Base-by-base conservation (phyloP, 2,888 invertebrate genomes). In the Alloscopus bannaensis region DNA sequence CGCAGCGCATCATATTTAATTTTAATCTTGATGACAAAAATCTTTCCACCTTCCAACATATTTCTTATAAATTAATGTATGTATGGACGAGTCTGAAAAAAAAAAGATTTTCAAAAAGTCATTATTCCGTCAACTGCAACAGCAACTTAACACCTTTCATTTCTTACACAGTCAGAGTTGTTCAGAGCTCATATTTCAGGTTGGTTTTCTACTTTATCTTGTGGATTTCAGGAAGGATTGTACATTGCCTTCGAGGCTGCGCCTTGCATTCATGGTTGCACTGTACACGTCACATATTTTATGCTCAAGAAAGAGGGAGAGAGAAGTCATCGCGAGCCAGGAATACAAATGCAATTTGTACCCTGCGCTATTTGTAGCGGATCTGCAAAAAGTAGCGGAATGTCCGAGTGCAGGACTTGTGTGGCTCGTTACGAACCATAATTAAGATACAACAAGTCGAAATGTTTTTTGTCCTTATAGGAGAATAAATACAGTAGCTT, bases 11-110 rank as follows among this genome's bases (percentile, higher is more conserved):
- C 20, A 31, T 62, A 52, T 52, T 62, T 42, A 60, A 47, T 60
- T 71, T 71, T 60, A 72, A 71, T 72, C 52, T 72, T 72, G 73
- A 73, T 57, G 73, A 73, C 73, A 73, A 73, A 73, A 71, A 40
- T 31, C 42, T 72, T 55, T 64, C 57, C 70, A 60, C 72, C 73
- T 73, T 73, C 73, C 73, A 73, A 57, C 73, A 52, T 22, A 36
- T 29, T 60, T 60, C 42, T 36, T 59, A n/a, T n/a, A n/a, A n/a
- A n/a, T n/a, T n/a, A n/a, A n/a, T n/a, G n/a, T n/a, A n/a, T n/a
- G n/a, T n/a, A n/a, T n/a, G n/a, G n/a, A n/a, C n/a, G n/a, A n/a
- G n/a, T n/a, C n/a, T n/a, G n/a, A n/a, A n/a, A n/a, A n/a, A n/a
- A n/a, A n/a, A n/a, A n/a, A n/a, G n/a, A n/a, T n/a, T n/a, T n/a